Conservation (phyloP, 2,113 vertebrate genomes). For the Meles meles region DNA sequence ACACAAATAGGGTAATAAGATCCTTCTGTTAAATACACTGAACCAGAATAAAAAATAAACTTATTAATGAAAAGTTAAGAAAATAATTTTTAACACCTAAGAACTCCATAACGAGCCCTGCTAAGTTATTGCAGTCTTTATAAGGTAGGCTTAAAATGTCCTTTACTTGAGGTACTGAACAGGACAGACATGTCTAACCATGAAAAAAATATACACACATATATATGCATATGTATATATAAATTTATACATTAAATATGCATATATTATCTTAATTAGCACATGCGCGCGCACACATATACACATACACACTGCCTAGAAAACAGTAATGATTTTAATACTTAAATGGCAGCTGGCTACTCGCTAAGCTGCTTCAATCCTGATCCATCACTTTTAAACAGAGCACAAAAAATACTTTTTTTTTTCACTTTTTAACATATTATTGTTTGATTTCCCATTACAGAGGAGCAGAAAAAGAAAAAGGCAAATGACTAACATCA, state of each 20-base stretch:
- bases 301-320: not conserved
- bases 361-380: not conserved
- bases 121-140: not conserved
- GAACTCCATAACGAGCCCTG: not conserved
- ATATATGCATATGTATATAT: not conserved
- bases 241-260: not conserved
- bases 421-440: not conserved
- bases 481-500: not conserved
- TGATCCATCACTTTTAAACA: not conserved
- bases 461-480: slow-evolving; percentile 20
- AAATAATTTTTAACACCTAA: not conserved
- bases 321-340: not conserved
- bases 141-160: not conserved
- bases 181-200: not conserved
- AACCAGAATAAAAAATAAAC: slow-evolving; percentile 16
- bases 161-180: not conserved
- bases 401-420: not conserved
- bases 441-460: not conserved
- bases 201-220: not conserved
- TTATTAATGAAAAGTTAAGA: not conserved
- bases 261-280: not conserved
- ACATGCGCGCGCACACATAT: accelerated
- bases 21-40: not conserved
- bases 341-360: not conserved
- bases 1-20: not conserved